These are phyloP conservation scores for Anguilla megastoma DNA, from an alignment of 2,797 vertebrate species.

Conservation along the genomic window DNA sequence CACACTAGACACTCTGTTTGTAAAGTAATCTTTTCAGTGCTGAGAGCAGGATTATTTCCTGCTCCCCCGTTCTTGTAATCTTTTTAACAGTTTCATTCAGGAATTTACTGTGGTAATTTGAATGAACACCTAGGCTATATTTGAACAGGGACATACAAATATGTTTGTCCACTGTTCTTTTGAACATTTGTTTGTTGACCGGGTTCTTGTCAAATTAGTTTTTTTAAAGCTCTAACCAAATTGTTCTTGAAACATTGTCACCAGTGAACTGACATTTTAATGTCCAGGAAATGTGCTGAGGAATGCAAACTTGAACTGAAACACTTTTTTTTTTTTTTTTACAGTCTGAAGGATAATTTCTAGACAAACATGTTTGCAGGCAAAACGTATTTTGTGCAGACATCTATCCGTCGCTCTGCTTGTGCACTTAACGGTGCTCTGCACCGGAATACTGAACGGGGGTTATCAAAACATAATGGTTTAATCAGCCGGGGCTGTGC, in stretches of 20 bases:
- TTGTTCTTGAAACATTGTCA: too few relatives aligned
- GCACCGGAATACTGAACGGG: neutral
- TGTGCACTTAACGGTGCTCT: neutral
- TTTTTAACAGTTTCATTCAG: neutral
- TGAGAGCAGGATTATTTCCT: neutral
- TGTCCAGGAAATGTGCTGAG: neutral
- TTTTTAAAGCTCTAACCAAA: neutral
- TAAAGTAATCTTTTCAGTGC: neutral
- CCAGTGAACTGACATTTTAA: neutral
- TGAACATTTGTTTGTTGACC: neutral
- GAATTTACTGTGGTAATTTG: neutral
- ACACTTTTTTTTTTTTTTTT: neutral
- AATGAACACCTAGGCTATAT: neutral
- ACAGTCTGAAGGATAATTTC: neutral
- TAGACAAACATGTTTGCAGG: neutral
- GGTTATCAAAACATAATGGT: conserved; percentile 27
- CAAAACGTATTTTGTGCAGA: neutral
- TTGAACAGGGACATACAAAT: neutral
- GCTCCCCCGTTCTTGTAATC: neutral
- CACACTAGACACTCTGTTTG: neutral
- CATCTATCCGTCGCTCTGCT: neutral
- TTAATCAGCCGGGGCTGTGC: conserved; percentile 44
- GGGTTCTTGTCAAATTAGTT: neutral
- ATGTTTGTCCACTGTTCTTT: neutral
- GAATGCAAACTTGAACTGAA: neutral